phyloP scores from a whole-genome alignment of 2,113 vertebrate genomes.

The Poeciliopsis occidentalis region DNA sequence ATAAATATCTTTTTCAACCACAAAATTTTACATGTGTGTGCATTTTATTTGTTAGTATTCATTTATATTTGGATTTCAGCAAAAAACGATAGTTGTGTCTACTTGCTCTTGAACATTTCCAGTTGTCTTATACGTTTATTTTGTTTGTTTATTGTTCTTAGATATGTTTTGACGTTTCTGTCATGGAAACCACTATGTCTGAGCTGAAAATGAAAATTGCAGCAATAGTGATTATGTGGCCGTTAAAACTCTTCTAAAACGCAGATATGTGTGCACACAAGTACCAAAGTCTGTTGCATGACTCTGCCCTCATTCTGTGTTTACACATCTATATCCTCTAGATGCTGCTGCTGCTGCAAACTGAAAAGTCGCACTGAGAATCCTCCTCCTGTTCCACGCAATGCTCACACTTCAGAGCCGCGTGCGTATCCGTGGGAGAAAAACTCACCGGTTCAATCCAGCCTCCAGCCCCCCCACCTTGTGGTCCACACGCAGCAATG shows the following conservation, averaged over 20 bases:
- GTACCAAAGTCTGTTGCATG: not conserved
- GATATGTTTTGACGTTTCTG: not conserved
- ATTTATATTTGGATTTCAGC: too few species aligned
- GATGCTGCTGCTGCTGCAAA: constrained; percentile 14
- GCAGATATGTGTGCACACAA: not conserved
- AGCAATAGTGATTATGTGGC: not conserved
- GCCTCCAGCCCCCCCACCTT: constrained; percentile 79
- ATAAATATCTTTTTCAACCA: too few species aligned
- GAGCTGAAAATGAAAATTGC: not conserved
- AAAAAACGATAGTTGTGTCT: too few species aligned
- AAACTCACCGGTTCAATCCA: constrained; percentile 32
- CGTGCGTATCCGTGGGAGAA: constrained; percentile 14
- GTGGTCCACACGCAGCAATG: constrained; percentile 71
- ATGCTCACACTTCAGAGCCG: not conserved
- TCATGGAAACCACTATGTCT: not conserved
- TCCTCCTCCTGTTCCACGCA: constrained; percentile 1
- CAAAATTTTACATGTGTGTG: too few species aligned
- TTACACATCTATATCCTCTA: constrained; percentile 4
- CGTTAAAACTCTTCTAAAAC: not conserved
- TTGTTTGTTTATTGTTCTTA: not conserved
- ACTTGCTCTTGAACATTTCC: too few species aligned
- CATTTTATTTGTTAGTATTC: too few species aligned
- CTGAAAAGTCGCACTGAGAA: not conserved
- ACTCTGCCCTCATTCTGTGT: not conserved
- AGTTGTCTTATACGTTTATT: too few species aligned